Percentiles rank a stretch among this genome's conserved stretches.
Evolutionary conservation across 2,113 vertebrate species (phyloP).

Genomic region (Cygnus buccinator): DNA sequence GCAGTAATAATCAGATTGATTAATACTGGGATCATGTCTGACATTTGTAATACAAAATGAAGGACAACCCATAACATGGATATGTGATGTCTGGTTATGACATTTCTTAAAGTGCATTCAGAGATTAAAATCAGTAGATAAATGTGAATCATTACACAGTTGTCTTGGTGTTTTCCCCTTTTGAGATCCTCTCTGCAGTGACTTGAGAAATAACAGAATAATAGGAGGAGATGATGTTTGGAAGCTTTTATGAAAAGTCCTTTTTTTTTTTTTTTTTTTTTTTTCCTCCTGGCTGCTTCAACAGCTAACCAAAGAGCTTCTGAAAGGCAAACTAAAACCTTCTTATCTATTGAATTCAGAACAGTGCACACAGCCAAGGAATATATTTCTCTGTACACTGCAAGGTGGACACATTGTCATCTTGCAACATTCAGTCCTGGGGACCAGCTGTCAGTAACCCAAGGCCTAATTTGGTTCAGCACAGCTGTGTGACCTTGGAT

Average conservation of each 20-base stretch:
- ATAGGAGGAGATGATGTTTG: background rate
- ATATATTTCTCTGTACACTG: background rate
- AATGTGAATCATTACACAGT: constrained; percentile 8
- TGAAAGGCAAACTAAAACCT: constrained; percentile 33
- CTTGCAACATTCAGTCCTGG: background rate
- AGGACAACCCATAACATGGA: constrained; percentile 38
- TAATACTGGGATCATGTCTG: constrained; percentile 54
- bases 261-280: background rate
- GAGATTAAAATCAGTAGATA: constrained; percentile 35
- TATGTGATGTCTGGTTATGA: constrained; percentile 15
- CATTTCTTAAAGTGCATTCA: constrained; percentile 37
- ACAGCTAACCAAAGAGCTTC: background rate
- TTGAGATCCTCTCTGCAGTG: background rate
- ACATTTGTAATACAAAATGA: constrained; percentile 61
- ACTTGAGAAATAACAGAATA: background rate
- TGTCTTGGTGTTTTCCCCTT: background rate
- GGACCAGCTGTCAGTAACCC: background rate
- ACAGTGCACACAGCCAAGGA: background rate
- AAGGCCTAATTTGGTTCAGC: background rate
- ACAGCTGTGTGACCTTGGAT: background rate
- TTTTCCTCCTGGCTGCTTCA: background rate
- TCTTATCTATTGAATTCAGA: constrained; percentile 2
- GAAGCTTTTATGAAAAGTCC: background rate
- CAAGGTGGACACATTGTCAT: background rate
- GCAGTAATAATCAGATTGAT: constrained; percentile 55